Evolutionary conservation across 2,113 vertebrate genomes (phyloP), one percentile per base, ranked within the genome.

Genomic region (Paramisgurnus dabryanus): DNA sequence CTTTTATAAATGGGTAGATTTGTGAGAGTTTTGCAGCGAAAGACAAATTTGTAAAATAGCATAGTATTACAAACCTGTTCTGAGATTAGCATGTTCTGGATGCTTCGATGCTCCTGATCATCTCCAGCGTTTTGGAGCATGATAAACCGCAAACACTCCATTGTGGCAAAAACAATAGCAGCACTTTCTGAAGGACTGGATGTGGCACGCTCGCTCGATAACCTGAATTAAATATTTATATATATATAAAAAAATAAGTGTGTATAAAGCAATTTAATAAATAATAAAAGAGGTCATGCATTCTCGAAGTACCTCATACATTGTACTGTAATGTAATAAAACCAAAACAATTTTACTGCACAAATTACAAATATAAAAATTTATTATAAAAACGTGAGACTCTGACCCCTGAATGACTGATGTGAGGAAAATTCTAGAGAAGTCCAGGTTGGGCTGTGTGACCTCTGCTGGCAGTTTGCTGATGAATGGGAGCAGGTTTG

Each of bases 401-500:
- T 4, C 9, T 34, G 94, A 99, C 98, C 98, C 98, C 83, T 94
- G 88, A 85, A 93, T 88, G 60, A 98, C 27, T 60, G 93, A 93
- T 45, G 88, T 91, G 87, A 98, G 96, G 85, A 99, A 95, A 8
- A 88, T 93, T 87, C 84, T 94, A 85, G 93, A 95, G 86, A 96
- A 98, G 63, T 96, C 94, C 88, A 96, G 43, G 68, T 90, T 90
- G 0, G 96, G 94, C 47, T 94, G 91, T 6, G 90, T 93, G 81
- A 96, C 72, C 3, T 92, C 89, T 84, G 86, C 85, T 39, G 96
- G 97, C 40, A 99, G 87, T 83, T 92, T 96, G 91, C 97, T 98
- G 83, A 99, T 89, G 64, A 99, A 95, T 0, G 96, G 97, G 86
- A 99, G 91, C 45, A 99, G 90, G 85, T 96, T 96, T 22, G 97